phyloP scores from a whole-genome alignment of 2,797 vertebrate species.

The Onychomys arenicola region DNA sequence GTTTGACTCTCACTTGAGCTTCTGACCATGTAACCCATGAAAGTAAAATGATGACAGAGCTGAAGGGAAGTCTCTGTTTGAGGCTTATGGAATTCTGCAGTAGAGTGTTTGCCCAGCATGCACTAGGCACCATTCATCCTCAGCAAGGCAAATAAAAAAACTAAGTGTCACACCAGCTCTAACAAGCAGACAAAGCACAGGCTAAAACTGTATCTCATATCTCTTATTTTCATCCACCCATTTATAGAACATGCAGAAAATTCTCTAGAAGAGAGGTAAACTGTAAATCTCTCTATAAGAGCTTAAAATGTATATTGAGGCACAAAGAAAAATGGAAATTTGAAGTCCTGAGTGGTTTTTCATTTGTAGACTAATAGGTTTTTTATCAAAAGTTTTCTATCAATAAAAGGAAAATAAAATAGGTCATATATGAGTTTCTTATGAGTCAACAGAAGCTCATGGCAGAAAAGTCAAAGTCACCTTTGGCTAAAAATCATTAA shows the following conservation, averaged over 20 bases:
- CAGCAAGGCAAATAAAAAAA: not conserved
- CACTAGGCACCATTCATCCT: not conserved
- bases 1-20: not conserved
- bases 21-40: not conserved
- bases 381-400: not conserved
- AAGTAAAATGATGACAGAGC: not conserved
- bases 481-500: not conserved
- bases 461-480: not conserved
- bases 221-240: not conserved
- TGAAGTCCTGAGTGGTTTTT: not conserved
- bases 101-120: not conserved
- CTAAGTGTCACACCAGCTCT: not conserved
- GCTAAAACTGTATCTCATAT: slow-evolving; percentile 10
- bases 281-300: not conserved
- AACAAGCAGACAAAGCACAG: not conserved
- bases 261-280: not conserved
- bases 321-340: not conserved
- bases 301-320: not conserved
- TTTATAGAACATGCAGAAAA: slow-evolving; percentile 13
- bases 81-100: no score
- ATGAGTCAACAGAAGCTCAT: not conserved
- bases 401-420: not conserved
- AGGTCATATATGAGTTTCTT: not conserved
- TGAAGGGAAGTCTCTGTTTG: not conserved
- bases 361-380: not conserved